Evolutionary conservation across 2,113 vertebrate species (phyloP), one percentile per base, ranked within the genome.

Genomic region (Corvus moneduloides): DNA sequence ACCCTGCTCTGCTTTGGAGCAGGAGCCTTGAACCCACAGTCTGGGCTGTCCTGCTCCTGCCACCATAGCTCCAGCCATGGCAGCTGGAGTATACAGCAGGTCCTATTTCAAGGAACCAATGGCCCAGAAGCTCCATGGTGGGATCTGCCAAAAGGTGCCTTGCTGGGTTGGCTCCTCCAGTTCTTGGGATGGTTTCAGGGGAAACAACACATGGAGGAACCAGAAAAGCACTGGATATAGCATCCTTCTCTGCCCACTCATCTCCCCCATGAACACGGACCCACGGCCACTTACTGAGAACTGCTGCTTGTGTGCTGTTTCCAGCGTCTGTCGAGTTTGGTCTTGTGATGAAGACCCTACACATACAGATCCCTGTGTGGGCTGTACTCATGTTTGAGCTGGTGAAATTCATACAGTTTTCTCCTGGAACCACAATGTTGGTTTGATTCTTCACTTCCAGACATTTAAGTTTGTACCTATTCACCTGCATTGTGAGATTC

Each of bases 301-400:
- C 8, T 13, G 30, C 11, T 22, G 17, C 14, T 68, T 46, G 43
- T 0, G 1, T 43, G 41, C 16, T 2, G 1, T 39, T 69, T 68
- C 28, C 84, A 68, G 39, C 1, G 7, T 22, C 63, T 55, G 63
- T 68, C 1, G 1, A 32, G 39, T 64, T 59, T 37, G 12, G 13
- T 59, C n/a, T 27, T 22, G 3, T 33, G 49, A 26, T 15, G 17
- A 17, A 9, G 33, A 61, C 17, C 3, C 0, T 10, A 14, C 59
- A 84, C 9, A 2, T 13, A 22, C 5, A 69, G 30, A 2, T 37
- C 19, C 8, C 23, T 2, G 0, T 3, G 23, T 0, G 3, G n/a
- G 21, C 39, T 49, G 26, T 9, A n/a, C 3, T 6, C 9, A 2
- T 2, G 2, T 3, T 1, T 9, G n/a, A 13, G 21, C 2, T 13